Conservation (phyloP, 1,140 invertebrate genomes). For the Leptinotarsa texana region DNA sequence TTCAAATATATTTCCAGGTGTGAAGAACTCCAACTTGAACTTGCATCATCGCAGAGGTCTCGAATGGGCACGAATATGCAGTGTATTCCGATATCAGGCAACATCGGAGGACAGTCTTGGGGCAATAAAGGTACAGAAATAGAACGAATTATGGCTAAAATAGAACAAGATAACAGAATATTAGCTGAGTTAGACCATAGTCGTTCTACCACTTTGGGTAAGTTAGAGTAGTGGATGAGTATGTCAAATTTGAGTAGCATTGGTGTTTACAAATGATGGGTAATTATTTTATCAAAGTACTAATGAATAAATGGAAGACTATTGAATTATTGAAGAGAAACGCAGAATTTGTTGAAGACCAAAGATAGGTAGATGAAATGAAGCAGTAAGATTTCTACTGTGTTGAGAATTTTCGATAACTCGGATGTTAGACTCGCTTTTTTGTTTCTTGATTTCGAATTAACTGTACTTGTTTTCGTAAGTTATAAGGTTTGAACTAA, state of each 20-base stretch:
- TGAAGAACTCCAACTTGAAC: constrained; percentile 84
- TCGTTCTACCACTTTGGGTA: constrained; percentile 60
- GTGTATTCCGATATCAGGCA: constrained; percentile 52
- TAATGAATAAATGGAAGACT: no score
- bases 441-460: no score
- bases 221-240: constrained; percentile 38
- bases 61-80: constrained; percentile 45
- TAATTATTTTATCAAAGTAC: no score
- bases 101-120: constrained; percentile 58
- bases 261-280: no score
- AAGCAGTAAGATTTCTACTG: no score
- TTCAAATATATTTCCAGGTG: constrained; percentile 59
- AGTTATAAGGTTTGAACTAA: no score
- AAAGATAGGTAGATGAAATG: no score
- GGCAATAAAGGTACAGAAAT: constrained; percentile 77
- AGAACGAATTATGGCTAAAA: constrained; percentile 91
- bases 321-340: no score
- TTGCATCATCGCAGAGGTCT: constrained; percentile 65
- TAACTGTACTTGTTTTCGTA: no score
- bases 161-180: constrained; percentile 86
- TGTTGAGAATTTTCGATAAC: no score
- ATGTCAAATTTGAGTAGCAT: neutral
- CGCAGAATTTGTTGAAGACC: no score
- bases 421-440: no score
- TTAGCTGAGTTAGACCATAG: constrained; percentile 87